Evolutionary conservation across 2,797 vertebrate genomes (phyloP), one percentile per base, ranked within the genome.

Genomic region (Geotrypetes seraphini): DNA sequence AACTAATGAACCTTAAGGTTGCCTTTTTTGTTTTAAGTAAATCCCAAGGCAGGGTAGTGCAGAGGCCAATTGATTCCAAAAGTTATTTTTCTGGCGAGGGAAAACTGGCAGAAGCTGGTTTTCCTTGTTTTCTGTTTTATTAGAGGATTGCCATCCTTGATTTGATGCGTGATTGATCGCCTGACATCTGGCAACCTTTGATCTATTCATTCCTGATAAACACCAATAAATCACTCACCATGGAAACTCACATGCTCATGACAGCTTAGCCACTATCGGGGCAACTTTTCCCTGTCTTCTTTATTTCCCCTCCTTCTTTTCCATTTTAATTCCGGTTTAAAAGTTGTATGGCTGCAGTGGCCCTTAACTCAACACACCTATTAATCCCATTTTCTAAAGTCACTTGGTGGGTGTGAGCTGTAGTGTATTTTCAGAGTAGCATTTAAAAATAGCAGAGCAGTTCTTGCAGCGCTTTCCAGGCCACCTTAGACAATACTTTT

Each of bases 111-210:
- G 80, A 83, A 88, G 85, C 79, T 79, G 84, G 78, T 81, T 89
- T 85, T 82, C 75, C 77, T 84, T 87, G 82, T 85, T 88, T 84
- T 87, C 84, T 77, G 73, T 90, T 92, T 91, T 94, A 94, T 95
- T 92, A 92, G 90, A 92, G 89, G 84, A 90, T 91, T 91, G 90
- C 88, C 89, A 89, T 89, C 84, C 85, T 91, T 90, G 88, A 92
- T 96, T 93, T 96, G 92, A 96, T 91, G 83, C 80, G 81, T 93
- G 90, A 97, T 96, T 94, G 92, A 97, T 96, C 89, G 89, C 73
- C 88, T 89, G 89, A 94, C 92, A 92, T 85, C 87, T 88, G 88
- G 85, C 87, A 83, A 83, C 79, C 89, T 97, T 93, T 96, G 89
- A 95, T 97, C 91, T 91, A 86, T 91, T 94, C 88, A 92, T 92